These are phyloP conservation scores for Cantharis rustica DNA, from an alignment of 2,888 invertebrate genomes.

Conservation along the genomic window DNA sequence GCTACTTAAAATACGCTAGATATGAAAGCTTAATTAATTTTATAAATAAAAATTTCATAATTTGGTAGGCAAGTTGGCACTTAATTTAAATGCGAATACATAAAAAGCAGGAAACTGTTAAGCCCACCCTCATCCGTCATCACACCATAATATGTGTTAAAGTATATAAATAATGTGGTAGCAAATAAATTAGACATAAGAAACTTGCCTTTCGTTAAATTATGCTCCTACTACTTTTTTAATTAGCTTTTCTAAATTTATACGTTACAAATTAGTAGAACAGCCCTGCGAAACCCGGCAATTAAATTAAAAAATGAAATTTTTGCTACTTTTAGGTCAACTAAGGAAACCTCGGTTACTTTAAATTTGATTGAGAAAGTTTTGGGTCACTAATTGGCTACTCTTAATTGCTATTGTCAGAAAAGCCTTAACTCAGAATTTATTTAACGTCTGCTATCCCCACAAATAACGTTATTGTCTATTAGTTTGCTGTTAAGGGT, in stretches of 20 bases:
- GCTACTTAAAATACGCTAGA: too few species aligned
- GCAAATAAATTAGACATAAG: background rate
- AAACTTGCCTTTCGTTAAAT: background rate
- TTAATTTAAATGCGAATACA: background rate
- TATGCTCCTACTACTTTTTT: background rate
- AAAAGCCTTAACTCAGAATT: background rate
- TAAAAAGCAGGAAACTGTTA: slow-evolving; percentile 1
- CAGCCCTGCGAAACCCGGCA: background rate
- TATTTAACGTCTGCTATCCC: background rate
- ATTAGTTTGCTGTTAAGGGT: background rate
- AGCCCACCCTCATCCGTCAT: background rate
- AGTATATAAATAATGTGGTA: background rate
- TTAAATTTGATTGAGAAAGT: background rate
- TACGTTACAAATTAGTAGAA: background rate
- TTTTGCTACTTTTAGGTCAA: background rate
- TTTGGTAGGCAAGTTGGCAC: background rate
- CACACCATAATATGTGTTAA: slow-evolving; percentile 3
- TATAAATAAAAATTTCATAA: background rate
- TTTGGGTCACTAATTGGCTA: background rate
- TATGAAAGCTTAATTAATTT: background rate
- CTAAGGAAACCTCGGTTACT: background rate
- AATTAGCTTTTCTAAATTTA: background rate
- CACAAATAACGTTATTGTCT: background rate
- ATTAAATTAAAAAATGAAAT: background rate
- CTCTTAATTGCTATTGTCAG: background rate